Evolutionary conservation across 2,113 vertebrate genomes (phyloP), one percentile per base, ranked within the genome.

Genomic region (Cyprinodon brontotheroides): DNA sequence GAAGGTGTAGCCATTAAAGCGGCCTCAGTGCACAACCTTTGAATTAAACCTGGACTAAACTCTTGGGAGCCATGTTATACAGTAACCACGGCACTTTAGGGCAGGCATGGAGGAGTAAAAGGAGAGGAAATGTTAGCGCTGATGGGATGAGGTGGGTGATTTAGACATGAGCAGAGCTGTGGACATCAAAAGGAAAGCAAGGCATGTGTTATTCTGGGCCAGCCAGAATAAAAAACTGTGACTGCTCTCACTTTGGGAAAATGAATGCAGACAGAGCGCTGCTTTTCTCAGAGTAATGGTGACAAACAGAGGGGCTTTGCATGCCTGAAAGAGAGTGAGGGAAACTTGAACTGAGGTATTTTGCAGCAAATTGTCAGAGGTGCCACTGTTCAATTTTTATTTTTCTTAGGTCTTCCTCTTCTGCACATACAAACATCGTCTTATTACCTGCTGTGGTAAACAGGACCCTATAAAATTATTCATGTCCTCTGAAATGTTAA

Each of bases 1-100:
- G 92, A 92, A 86, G 77, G 88, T 79, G 89, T 83, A 67, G 87
- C 94, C 95, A 96, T 96, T 97, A 96, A 96, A 95, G 92, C 93
- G 89, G 94, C 94, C 95, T 93, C 91, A 93, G 90, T 90, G 87
- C 80, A 82, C 92, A 92, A 93, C 89, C 93, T 96, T 95, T 95
- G 96, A 97, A 96, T 96, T 94, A 97, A 95, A 94, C 94, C 93
- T 93, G 91, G 92, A 69, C 82, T 84, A 94, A 95, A 96, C 95
- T 94, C 94, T 86, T 87, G 96, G 85, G 95, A 92, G 89, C 83
- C 85, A 93, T 93, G 94, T 95, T 89, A 89, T 92, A 92, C 80
- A 57, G 74, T 76, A 90, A 93, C 89, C 92, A 92, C 82, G 87
- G 87, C 78, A 80, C 86, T 86, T 90, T 82, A 69, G 79, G 91